Percentiles rank a stretch among this genome's conserved stretches.
Conservation (phyloP, 2,113 vertebrate genomes). For the Excalfactoria chinensis region DNA sequence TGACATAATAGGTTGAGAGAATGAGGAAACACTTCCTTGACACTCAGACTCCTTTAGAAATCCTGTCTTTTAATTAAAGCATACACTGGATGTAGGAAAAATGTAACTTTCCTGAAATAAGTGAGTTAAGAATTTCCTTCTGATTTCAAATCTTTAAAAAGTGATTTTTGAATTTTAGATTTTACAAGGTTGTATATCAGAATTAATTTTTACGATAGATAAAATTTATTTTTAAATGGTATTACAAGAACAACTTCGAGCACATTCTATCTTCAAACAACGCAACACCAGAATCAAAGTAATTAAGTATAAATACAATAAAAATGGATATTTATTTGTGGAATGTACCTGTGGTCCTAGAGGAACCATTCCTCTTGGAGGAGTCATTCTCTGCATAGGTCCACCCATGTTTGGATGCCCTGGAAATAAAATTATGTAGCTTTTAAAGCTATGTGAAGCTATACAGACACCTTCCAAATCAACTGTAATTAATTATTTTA, state of each 20-base stretch:
- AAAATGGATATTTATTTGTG: neutral
- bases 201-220: neutral
- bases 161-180: neutral
- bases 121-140: neutral
- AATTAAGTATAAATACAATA: accelerated
- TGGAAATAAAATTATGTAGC: constrained; percentile 58
- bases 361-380: constrained; percentile 96
- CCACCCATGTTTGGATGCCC: constrained; percentile 98
- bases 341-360: constrained; percentile 92
- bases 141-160: neutral
- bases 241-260: neutral
- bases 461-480: neutral
- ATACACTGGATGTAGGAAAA: neutral
- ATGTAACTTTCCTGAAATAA: neutral
- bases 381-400: constrained; percentile 98
- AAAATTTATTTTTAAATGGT: neutral
- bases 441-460: neutral
- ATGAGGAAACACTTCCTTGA: neutral
- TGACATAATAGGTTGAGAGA: neutral
- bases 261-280: neutral
- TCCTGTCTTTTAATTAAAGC: neutral
- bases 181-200: neutral
- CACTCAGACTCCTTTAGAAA: neutral
- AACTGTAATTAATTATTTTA: neutral
- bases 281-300: neutral